Evolutionary conservation across 2,888 invertebrate genomes (phyloP).

Genomic region (Ceraclea dissimilis): DNA sequence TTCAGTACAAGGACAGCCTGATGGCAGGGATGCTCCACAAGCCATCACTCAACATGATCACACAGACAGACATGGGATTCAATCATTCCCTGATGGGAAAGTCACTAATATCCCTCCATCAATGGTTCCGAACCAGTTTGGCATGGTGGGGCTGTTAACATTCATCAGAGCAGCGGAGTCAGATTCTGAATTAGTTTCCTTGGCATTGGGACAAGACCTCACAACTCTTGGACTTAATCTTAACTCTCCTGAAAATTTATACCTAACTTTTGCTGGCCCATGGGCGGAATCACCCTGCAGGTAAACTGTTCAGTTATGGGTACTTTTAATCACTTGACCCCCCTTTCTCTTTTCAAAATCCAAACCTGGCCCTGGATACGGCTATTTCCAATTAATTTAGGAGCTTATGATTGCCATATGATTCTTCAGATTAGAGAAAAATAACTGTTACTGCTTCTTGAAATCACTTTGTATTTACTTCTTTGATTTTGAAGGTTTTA

Average conservation of each 20-base stretch:
- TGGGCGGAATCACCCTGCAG: constrained; percentile 96
- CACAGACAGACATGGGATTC: constrained; percentile 75
- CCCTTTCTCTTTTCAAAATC: too few species aligned
- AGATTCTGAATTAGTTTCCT: constrained; percentile 90
- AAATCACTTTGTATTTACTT: too few species aligned
- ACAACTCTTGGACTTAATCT: constrained; percentile 97
- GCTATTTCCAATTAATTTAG: neutral
- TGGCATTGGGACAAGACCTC: constrained; percentile 96
- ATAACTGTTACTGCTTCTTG: too few species aligned
- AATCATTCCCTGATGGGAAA: constrained; percentile 92
- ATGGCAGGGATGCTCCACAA: neutral
- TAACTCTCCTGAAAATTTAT: constrained; percentile 95
- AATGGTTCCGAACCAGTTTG: constrained; percentile 99
- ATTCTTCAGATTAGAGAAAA: too few species aligned
- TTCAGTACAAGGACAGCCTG: neutral
- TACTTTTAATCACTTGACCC: neutral
- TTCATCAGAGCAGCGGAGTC: constrained; percentile 97
- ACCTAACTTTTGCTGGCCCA: constrained; percentile 97
- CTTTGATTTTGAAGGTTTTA: too few species aligned
- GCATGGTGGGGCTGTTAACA: constrained; percentile 96
- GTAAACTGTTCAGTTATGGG: constrained; percentile 31
- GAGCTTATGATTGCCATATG: too few species aligned
- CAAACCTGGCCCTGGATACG: too few species aligned
- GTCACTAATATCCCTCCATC: constrained; percentile 97
- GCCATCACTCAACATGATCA: constrained; percentile 29